Base-by-base conservation (phyloP, 2,113 vertebrate genomes). In the Lucifuga dentata region DNA sequence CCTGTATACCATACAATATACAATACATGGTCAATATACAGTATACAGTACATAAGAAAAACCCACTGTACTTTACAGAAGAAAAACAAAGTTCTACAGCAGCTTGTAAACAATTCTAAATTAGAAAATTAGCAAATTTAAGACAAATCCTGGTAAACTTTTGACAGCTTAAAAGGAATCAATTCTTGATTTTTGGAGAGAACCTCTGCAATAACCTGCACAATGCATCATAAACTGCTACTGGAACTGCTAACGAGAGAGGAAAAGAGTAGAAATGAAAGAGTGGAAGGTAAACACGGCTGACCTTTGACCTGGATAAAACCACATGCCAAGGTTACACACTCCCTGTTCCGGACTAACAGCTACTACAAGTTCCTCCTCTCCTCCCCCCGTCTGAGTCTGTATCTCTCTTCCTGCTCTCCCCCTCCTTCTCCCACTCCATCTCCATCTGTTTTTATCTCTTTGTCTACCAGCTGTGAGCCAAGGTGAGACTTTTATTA, bases 401-500 rank as follows among this genome's bases (percentile, higher is more conserved):
- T 43, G 11, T 20, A 29, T 10, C 3, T 50, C 40, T 29, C 11
- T 41, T 11, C 23, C 59, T 40, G n/a, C 50, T 32, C 52, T 76
- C 67, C 51, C 41, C 53, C 33, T 56, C 51, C 58, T 71, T 53
- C 62, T 73, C 38, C 41, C 26, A 32, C 26, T 53, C 29, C 19
- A 3, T 55, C 51, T 43, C 26, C 10, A 16, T n/a, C n/a, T n/a
- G 35, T 13, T 11, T 6, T 17, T 36, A 32, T 46, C 29, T 8
- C 20, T 58, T 39, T 26, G 11, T 32, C 40, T 32, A 49, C 39
- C 38, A 61, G 50, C 41, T 21, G 51, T 36, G 40, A 43, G 40
- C 50, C 67, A 20, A 67, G 44, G 64, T 67, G 52, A 71, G 39
- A 44, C 50, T 35, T 51, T 79, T 62, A 78, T 83, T 73, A 73